These are phyloP conservation scores for Jaculus jaculus DNA, from an alignment of 2,113 vertebrate genomes.

Conservation along the genomic window DNA sequence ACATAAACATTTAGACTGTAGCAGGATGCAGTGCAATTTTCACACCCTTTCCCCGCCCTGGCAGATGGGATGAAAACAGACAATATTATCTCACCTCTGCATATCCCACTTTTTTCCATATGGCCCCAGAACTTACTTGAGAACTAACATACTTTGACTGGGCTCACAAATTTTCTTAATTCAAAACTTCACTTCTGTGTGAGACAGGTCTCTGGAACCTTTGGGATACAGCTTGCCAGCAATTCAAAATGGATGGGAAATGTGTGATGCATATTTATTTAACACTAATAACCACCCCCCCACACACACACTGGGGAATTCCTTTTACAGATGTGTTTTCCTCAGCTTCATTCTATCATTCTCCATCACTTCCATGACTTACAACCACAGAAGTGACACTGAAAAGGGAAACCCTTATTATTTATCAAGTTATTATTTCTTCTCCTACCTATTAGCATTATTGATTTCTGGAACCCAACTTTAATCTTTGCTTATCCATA, in stretches of 20 bases:
- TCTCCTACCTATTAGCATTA: slow-evolving; percentile 19
- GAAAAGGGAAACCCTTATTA: not conserved
- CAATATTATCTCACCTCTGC: not conserved
- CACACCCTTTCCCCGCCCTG: not conserved
- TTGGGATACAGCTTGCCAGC: slow-evolving; percentile 49
- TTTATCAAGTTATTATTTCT: slow-evolving; percentile 14
- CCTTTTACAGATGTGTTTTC: slow-evolving; percentile 49
- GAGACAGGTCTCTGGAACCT: slow-evolving; percentile 30
- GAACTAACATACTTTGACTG: slow-evolving; percentile 45
- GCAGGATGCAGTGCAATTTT: not conserved
- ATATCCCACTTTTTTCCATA: not conserved
- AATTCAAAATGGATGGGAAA: slow-evolving; percentile 58
- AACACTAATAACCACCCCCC: slow-evolving; percentile 53
- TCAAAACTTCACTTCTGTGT: slow-evolving; percentile 54
- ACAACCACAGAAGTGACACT: slow-evolving; percentile 6
- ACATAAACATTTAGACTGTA: not conserved
- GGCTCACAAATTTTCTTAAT: slow-evolving; percentile 65
- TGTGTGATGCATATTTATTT: slow-evolving; percentile 73
- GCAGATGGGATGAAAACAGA: not conserved
- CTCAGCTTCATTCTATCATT: slow-evolving; percentile 25
- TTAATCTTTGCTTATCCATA: slow-evolving; percentile 48
- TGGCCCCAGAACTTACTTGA: not conserved
- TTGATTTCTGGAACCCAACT: slow-evolving; percentile 51
- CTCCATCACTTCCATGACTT: not conserved
- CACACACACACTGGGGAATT: slow-evolving; percentile 34